Conservation (phyloP, 2,797 vertebrate genomes). For the Coranthus polyacanthus region DNA sequence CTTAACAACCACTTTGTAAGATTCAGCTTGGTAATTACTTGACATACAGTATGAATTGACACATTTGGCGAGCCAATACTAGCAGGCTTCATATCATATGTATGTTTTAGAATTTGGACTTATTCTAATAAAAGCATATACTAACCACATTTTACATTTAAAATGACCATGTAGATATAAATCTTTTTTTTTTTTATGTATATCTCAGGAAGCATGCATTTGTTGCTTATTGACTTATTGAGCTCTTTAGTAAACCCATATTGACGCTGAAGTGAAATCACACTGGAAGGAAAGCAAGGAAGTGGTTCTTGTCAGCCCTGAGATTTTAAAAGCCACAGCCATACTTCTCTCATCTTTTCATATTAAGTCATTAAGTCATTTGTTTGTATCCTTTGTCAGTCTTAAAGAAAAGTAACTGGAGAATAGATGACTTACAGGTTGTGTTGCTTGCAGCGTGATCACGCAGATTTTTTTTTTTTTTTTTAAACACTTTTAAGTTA, state of each 20-base stretch:
- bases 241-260: neutral
- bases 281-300: no score
- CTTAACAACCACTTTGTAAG: slow-evolving; percentile 7
- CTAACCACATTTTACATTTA: neutral
- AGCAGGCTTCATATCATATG: no score
- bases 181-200: neutral
- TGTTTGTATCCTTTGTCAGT: slow-evolving; percentile 4
- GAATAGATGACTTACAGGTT: slow-evolving; percentile 1
- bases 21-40: neutral
- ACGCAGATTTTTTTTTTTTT: slow-evolving; percentile 9
- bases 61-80: no score
- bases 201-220: neutral
- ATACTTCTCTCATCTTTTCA: slow-evolving; percentile 12
- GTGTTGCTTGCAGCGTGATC: slow-evolving; percentile 28
- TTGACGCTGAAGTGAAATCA: slow-evolving; percentile 18
- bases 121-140: neutral
- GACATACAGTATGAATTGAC: no score
- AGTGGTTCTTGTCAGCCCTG: slow-evolving; percentile 6
- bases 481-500: neutral
- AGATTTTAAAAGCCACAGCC: slow-evolving; percentile 3
- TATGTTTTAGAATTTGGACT: neutral
- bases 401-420: neutral
- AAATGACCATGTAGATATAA: neutral
- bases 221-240: no score
- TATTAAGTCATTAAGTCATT: slow-evolving; percentile 14